These are phyloP conservation scores for Drosophila buzzatii DNA, from an alignment of 2,888 invertebrate species.

Conservation along the genomic window DNA sequence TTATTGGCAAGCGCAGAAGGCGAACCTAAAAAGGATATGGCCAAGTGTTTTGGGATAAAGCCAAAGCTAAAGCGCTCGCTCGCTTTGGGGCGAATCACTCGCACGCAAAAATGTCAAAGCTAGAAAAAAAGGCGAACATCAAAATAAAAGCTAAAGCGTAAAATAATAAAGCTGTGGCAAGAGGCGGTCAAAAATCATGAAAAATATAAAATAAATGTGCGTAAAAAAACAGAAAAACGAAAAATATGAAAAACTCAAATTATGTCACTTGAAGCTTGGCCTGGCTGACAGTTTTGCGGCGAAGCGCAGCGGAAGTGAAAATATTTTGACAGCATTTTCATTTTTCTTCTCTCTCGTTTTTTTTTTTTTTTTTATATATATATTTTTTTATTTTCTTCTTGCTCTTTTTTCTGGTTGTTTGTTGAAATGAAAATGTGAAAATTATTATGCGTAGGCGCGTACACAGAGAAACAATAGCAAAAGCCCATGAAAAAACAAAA, in stretches of 20 bases:
- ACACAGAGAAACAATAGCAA: conserved; percentile 44
- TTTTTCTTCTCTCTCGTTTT: conserved; percentile 2
- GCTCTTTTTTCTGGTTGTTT: conserved; percentile 26
- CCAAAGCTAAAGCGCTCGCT: conserved; percentile 44
- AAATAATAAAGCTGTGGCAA: conserved; percentile 55
- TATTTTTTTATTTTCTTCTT: conserved; percentile 11
- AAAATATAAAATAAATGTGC: conserved; percentile 51
- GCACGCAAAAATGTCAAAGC: conserved; percentile 35
- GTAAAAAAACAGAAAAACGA: conserved; percentile 47
- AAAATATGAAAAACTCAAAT: conserved; percentile 6
- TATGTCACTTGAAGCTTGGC: conserved; percentile 55
- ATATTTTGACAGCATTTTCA: conserved; percentile 69
- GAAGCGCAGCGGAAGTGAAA: conserved; percentile 62
- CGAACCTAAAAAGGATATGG: conserved; percentile 40
- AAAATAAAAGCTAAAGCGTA: conserved; percentile 45
- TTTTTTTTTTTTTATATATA: conserved; percentile 1
- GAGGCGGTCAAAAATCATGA: conserved; percentile 30
- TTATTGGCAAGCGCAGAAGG: conserved; percentile 43
- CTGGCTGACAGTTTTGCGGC: conserved; percentile 51
- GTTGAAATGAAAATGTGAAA: conserved; percentile 63
- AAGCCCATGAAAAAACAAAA: conserved; percentile 60
- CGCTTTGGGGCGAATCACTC: conserved; percentile 34
- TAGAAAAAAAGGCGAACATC: conserved; percentile 36
- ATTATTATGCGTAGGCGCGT: conserved; percentile 76
- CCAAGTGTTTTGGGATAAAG: conserved; percentile 30